Conservation (phyloP, 2,888 invertebrate genomes). For the Mallateleia sp. region DNA sequence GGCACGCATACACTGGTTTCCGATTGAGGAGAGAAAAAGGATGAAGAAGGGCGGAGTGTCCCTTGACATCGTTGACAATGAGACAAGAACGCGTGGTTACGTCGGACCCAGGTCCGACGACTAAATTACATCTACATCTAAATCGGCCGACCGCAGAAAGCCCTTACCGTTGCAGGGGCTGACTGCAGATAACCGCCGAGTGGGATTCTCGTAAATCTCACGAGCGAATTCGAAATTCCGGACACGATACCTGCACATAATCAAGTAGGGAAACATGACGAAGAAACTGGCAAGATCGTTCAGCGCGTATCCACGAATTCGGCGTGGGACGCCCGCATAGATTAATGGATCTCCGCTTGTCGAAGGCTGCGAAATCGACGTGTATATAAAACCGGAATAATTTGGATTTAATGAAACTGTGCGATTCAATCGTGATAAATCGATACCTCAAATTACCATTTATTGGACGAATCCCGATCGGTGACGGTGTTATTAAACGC, state of each 20-base stretch:
- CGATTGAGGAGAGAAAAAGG: constrained; percentile 51
- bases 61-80: constrained; percentile 63
- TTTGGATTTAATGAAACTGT: constrained; percentile 59
- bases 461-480: constrained; percentile 24
- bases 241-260: constrained; percentile 80
- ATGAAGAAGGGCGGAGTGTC: constrained; percentile 28
- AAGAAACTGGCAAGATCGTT: constrained; percentile 69
- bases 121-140: constrained; percentile 88
- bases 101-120: constrained; percentile 75
- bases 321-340: constrained; percentile 69
- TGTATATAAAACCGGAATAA: constrained; percentile 65
- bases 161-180: constrained; percentile 40
- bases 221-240: constrained; percentile 83
- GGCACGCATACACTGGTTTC: constrained; percentile 58
- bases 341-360: constrained; percentile 61
- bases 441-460: constrained; percentile 46
- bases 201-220: constrained; percentile 81
- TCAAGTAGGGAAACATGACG: constrained; percentile 82
- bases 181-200: constrained; percentile 47
- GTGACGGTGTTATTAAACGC: constrained; percentile 10
- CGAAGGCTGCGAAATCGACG: constrained; percentile 34
- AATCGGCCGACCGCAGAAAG: constrained; percentile 80
- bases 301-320: constrained; percentile 62
- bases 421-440: constrained; percentile 51
- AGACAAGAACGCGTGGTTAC: constrained; percentile 71